Conservation (phyloP, 2,113 vertebrate genomes). For the Echinops telfairi region DNA sequence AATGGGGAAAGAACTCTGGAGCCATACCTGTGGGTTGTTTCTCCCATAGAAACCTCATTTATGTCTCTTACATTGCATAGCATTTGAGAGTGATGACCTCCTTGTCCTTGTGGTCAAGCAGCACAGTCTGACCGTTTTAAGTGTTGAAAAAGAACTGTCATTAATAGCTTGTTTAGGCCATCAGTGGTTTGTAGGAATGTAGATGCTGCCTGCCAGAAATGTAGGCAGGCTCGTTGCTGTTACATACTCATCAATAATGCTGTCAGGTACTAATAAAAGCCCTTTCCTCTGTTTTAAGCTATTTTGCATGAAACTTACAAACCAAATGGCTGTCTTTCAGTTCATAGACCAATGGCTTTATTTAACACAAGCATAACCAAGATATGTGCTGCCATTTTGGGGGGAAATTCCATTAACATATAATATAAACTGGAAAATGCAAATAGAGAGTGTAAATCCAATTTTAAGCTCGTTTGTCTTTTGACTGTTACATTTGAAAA, state of each 20-base stretch:
- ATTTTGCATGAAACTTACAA: constrained; percentile 32
- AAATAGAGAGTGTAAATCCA: neutral
- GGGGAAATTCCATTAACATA: constrained; percentile 39
- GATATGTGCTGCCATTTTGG: constrained; percentile 34
- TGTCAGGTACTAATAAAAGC: constrained; percentile 59
- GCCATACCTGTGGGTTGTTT: constrained; percentile 72
- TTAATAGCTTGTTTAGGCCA: constrained; percentile 85
- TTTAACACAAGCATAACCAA: constrained; percentile 19
- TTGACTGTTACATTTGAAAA: constrained; percentile 44
- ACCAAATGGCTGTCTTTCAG: constrained; percentile 45
- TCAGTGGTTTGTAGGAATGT: constrained; percentile 82
- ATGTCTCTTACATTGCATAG: constrained; percentile 75
- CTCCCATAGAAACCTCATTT: constrained; percentile 71
- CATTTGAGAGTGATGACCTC: constrained; percentile 83
- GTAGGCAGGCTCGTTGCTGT: constrained; percentile 61
- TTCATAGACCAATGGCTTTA: constrained; percentile 28
- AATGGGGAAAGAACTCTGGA: constrained; percentile 65
- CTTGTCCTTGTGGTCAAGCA: constrained; percentile 86
- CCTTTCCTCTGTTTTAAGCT: neutral
- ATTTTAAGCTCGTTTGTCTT: constrained; percentile 39
- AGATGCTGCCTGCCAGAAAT: constrained; percentile 72
- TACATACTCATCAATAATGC: constrained; percentile 77
- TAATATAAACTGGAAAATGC: constrained; percentile 11
- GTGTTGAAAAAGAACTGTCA: constrained; percentile 82
- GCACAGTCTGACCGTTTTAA: constrained; percentile 79